phyloP scores from a whole-genome alignment of 2,888 invertebrate genomes.

The Pandemis heparana region DNA sequence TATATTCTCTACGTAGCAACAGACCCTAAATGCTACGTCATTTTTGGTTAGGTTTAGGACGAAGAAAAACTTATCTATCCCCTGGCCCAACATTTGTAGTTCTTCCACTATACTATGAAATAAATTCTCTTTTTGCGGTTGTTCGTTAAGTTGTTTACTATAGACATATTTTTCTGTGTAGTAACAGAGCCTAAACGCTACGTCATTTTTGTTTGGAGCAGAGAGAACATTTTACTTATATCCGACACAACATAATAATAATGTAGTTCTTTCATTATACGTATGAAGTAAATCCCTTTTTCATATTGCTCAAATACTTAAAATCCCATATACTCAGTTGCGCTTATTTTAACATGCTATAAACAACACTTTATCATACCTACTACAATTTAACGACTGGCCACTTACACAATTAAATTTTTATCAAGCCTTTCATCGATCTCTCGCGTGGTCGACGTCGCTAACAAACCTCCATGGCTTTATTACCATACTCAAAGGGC shows the following conservation, averaged over 20 bases:
- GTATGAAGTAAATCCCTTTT: too few species aligned
- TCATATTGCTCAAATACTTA: neutral
- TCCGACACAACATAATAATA: neutral
- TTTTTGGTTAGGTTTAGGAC: too few species aligned
- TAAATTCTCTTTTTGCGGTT: too few species aligned
- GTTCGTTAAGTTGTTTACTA: too few species aligned
- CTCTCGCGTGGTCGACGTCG: conserved; percentile 36
- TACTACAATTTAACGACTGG: conserved; percentile 21
- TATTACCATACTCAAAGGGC: conserved; percentile 42
- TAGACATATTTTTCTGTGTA: neutral
- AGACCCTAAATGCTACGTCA: too few species aligned
- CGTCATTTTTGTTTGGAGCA: neutral
- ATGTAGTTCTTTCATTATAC: too few species aligned
- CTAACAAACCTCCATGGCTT: conserved; percentile 38
- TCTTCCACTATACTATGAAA: too few species aligned
- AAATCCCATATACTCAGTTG: neutral
- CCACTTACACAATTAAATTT: conserved; percentile 26
- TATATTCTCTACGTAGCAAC: too few species aligned
- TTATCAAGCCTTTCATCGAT: conserved; percentile 40
- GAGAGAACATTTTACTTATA: neutral
- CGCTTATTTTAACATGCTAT: neutral
- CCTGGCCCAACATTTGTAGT: too few species aligned
- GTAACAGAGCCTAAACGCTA: neutral
- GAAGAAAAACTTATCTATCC: too few species aligned
- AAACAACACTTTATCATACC: conserved; percentile 2